These are phyloP conservation scores for Zaprionus lineosus DNA, from an alignment of 2,888 invertebrate species.

Conservation along the genomic window DNA sequence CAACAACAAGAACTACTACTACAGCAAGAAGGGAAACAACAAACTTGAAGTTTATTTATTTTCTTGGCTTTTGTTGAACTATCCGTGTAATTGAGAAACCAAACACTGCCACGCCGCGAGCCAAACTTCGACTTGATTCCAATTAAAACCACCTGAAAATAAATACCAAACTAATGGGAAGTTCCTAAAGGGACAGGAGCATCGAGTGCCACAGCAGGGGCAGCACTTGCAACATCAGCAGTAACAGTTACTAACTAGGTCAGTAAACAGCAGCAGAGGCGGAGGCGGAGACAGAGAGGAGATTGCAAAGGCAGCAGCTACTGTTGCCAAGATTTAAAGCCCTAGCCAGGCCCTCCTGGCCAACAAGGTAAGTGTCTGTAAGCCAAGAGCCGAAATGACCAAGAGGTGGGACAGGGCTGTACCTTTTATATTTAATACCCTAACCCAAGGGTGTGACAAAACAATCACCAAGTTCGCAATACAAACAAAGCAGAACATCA, in stretches of 20 bases:
- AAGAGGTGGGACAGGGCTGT: too few relatives aligned
- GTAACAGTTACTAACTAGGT: slow-evolving; percentile 46
- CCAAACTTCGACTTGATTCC: slow-evolving; percentile 13
- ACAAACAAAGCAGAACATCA: too few relatives aligned
- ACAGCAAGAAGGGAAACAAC: too few relatives aligned
- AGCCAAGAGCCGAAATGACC: background rate
- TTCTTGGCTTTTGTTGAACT: too few relatives aligned
- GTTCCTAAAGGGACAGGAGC: slow-evolving; percentile 38
- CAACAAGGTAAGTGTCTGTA: slow-evolving; percentile 45
- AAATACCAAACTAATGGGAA: slow-evolving; percentile 32
- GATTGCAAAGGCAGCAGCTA: slow-evolving; percentile 26
- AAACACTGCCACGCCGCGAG: slow-evolving; percentile 45
- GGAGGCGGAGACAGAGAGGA: too few relatives aligned
- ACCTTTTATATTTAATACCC: too few relatives aligned
- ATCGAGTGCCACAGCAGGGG: background rate
- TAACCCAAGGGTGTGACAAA: too few relatives aligned
- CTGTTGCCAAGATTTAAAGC: slow-evolving; percentile 44
- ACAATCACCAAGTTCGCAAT: too few relatives aligned
- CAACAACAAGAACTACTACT: background rate
- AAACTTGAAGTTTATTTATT: too few relatives aligned
- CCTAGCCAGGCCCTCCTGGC: slow-evolving; percentile 28
- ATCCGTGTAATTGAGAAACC: slow-evolving; percentile 25
- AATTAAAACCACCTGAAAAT: slow-evolving; percentile 35
- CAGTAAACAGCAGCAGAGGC: slow-evolving; percentile 35
- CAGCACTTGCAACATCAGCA: slow-evolving; percentile 2